phyloP scores from a whole-genome alignment of 2,113 vertebrate genomes.

The Mormyrus lacerda region DNA sequence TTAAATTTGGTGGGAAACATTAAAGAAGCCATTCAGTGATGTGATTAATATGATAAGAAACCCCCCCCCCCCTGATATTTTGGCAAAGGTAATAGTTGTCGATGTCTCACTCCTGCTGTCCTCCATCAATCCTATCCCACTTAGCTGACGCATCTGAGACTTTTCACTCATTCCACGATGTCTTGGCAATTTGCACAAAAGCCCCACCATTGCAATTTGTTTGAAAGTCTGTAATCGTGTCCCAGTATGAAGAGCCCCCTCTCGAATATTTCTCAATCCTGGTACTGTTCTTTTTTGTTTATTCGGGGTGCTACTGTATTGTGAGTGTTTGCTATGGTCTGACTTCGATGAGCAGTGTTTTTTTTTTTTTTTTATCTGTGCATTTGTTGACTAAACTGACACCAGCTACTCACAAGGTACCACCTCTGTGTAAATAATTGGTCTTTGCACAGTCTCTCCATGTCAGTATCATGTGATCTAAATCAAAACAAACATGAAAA shows the following conservation, averaged over 20 bases:
- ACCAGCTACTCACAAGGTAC: slow-evolving; percentile 55
- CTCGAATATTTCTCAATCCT: background rate
- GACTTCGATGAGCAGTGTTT: slow-evolving; percentile 20
- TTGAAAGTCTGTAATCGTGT: background rate
- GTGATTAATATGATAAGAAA: background rate
- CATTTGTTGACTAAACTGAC: slow-evolving; percentile 30
- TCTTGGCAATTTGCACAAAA: slow-evolving; percentile 1
- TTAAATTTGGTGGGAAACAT: background rate
- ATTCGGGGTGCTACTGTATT: slow-evolving; percentile 7
- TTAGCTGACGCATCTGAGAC: background rate
- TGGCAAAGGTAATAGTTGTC: background rate
- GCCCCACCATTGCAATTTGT: background rate
- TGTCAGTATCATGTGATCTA: slow-evolving; percentile 61
- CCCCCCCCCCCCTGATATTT: background rate
- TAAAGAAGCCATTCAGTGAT: background rate
- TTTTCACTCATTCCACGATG: background rate
- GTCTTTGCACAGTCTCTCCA: slow-evolving; percentile 67
- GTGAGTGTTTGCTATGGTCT: slow-evolving; percentile 9
- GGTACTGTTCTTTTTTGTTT: background rate
- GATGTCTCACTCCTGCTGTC: background rate
- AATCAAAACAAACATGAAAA: slow-evolving; percentile 34
- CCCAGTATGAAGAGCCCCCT: background rate
- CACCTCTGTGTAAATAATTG: slow-evolving; percentile 58
- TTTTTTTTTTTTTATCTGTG: slow-evolving; percentile 5
- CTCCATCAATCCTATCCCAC: background rate